Conservation (phyloP, 53 echinoderm and acorn worm species). For the Antedon mediterranea region DNA sequence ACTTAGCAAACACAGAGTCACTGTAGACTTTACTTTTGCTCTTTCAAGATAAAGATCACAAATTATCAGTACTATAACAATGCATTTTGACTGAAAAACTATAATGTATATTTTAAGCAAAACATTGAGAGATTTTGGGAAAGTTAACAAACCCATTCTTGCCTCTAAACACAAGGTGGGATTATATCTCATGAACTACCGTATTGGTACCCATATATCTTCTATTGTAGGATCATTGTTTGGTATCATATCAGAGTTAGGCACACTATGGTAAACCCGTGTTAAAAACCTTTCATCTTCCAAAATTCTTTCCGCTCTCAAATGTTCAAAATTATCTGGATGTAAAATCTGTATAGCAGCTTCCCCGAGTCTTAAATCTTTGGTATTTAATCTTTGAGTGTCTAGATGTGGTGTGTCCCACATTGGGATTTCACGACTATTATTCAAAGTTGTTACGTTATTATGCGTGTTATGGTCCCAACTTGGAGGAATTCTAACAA, state of each 20-base stretch:
- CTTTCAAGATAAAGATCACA: too few species aligned
- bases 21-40: too few species aligned
- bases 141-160: too few species aligned
- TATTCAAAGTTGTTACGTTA: not conserved
- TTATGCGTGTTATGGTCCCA: too few species aligned
- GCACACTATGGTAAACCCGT: not conserved
- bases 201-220: not conserved
- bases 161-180: too few species aligned
- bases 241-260: not conserved
- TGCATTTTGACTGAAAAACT: too few species aligned
- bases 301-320: not conserved
- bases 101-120: too few species aligned
- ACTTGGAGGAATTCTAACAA: not conserved
- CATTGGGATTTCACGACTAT: not conserved
- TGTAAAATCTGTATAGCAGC: not conserved
- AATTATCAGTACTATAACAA: too few species aligned
- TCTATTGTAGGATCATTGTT: not conserved
- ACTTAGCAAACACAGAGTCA: too few species aligned
- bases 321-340: not conserved
- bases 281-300: not conserved
- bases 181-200: too few species aligned
- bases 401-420: not conserved
- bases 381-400: not conserved
- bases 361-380: not conserved
- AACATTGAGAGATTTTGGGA: too few species aligned